A percentile compares a stretch with the other conserved stretches of the same genome.
Evolutionary conservation across 2,797 vertebrate species (phyloP).

Genomic region (Microchirus variegatus): DNA sequence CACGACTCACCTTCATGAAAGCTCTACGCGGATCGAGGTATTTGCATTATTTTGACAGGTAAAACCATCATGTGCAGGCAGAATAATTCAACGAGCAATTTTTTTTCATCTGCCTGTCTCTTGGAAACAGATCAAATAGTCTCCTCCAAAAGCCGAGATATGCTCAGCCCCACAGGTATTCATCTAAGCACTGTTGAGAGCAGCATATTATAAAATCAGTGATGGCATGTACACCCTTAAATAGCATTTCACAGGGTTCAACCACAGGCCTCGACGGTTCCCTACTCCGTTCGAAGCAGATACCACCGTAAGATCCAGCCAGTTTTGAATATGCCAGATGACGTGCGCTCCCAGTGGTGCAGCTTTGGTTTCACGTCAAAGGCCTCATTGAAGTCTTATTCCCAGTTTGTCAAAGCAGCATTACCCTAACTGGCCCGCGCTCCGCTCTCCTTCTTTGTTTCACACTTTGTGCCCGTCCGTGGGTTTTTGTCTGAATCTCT

Average conservation of each 20-base stretch:
- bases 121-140: conserved; percentile 43
- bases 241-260: conserved; percentile 68
- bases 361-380: conserved; percentile 68
- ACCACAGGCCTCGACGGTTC: conserved; percentile 50
- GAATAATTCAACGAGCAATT: conserved; percentile 34
- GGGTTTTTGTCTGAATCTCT: conserved; percentile 42
- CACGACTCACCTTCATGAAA: conserved; percentile 20
- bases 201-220: conserved; percentile 56
- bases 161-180: conserved; percentile 49
- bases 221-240: conserved; percentile 59
- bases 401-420: conserved; percentile 40
- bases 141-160: conserved; percentile 28
- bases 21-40: conserved; percentile 6
- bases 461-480: conserved; percentile 31
- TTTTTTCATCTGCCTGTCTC: conserved; percentile 23
- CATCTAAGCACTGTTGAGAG: conserved; percentile 37
- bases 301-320: conserved; percentile 51
- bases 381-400: conserved; percentile 65
- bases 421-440: conserved; percentile 28
- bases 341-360: conserved; percentile 54
- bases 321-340: conserved; percentile 51
- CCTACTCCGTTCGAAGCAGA: conserved; percentile 46
- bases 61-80: conserved; percentile 31
- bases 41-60: conserved; percentile 36
- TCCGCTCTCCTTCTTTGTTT: conserved; percentile 27